Evolutionary conservation across 2,113 vertebrate species (phyloP), one percentile per base, ranked within the genome.

Genomic region (Carettochelys insculpta): DNA sequence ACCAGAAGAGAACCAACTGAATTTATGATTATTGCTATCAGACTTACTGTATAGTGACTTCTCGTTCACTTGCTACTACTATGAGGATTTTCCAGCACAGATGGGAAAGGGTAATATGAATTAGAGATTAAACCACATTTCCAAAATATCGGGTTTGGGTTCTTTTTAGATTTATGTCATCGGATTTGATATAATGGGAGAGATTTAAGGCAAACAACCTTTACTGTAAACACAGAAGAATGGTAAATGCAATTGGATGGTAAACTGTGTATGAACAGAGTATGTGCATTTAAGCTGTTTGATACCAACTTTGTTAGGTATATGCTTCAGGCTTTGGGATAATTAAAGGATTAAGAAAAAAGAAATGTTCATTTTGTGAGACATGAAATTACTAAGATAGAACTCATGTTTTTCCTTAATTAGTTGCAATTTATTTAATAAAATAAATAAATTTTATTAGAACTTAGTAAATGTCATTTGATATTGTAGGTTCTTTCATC

Each of bases 401-500:
- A 96, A 92, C 53, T 94, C 93, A 65, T 97, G 76, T 94, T 92
- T 95, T 95, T 94, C 85, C 94, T 95, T 95, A 97, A 97, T 95
- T 95, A 95, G 95, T 92, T 96, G 95, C 90, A 97, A 95, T 97
- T 97, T 97, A 95, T 94, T 96, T 97, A 97, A 94, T 96, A 82
- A 95, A 98, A 97, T 96, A 97, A 97, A 96, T 96, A 94, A 94
- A 97, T 97, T 97, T 97, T 96, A 97, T 96, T 97, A 95, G 88
- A 95, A 95, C 97, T 96, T 97, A 94, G 94, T 95, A 96, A 96
- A 94, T 96, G 97, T 98, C 96, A 97, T 94, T 96, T 97, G 96
- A 97, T 97, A 97, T 83, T 95, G 96, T 96, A 95, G 94, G 94
- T 96, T 96, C 96, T 97, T 98, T 98, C 96, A 98, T 98, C 97